Evolutionary conservation across 2,888 invertebrate genomes (phyloP), one percentile per base, ranked within the genome.

Genomic region (Shargacucullia verbasci): DNA sequence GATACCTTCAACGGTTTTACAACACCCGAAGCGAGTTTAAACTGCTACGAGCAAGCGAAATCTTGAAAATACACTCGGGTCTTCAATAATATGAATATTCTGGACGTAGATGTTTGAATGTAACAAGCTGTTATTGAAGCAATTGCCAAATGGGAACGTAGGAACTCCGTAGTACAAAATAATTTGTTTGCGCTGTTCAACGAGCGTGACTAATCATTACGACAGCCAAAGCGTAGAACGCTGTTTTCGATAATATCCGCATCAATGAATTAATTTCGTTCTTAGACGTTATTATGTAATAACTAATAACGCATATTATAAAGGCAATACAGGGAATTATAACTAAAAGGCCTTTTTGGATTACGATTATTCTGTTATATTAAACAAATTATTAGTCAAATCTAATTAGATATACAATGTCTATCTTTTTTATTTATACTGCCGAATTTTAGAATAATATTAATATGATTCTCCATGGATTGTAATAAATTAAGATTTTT

Each of bases 81-180:
- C 55, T 50, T 58, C 34, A 48, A 43, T 35, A 14, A 49, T 40
- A 62, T 71, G 49, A 73, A 61, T 69, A 79, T 80, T 80, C 71
- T 76, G 54, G 70, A 62, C 66, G 12, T n/a, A 77, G 64, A 58
- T 75, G 11, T 78, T 78, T 77, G 69, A 79, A 73, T 67, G 68
- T 46, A 81, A 75, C 79, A 69, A 81, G 65, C 61, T 76, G 68
- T 78, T 78, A 82, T 87, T 85, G 77, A 79, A 78, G 74, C 81
- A 84, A 85, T 82, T 80, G 79, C 68, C 69, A 59, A 74, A 38
- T 12, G 46, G 59, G 54, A 44, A 62, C 63, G 64, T 41, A 61
- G 57, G 48, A 55, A 55, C 58, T 62, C 55, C 50, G 60, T 58
- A 56, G 54, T 45, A 53, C 46, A 74, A 80, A 83, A 83, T 81